Evolutionary conservation across 2,888 invertebrate species (phyloP), one percentile per base, ranked within the genome.

Genomic region (Dyspetes luteomarginatus): DNA sequence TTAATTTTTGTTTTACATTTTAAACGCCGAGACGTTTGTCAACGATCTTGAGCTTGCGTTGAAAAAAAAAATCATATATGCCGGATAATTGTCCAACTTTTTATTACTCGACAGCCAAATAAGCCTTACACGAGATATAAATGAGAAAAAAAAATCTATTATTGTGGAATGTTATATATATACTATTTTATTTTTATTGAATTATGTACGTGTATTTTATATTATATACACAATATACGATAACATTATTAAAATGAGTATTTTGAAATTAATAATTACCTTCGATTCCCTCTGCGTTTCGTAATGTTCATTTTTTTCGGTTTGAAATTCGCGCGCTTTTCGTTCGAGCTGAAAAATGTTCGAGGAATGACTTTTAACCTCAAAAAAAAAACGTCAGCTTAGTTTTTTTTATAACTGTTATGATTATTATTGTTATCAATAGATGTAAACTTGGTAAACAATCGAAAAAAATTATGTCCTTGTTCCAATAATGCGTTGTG

Each of bases 131-230:
- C 68, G 62, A 77, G 76, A 72, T n/a, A n/a, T n/a, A n/a, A n/a
- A n/a, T n/a, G n/a, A n/a, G n/a, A n/a, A n/a, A n/a, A n/a, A n/a
- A n/a, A 81, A 80, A 65, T 85, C 64, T 85, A 85, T 86, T 82
- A 85, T 85, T 58, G 75, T 84, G 88, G 86, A 89, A 85, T 87
- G 87, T 89, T 89, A 86, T 83, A 86, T n/a, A n/a, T 82, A 65
- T 82, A 85, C 77, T 84, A 77, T 81, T 83, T 84, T 85, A 86
- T 85, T 85, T 85, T 81, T 83, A 80, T 83, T 78, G 80, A 81
- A 86, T 83, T 84, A 85, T 84, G 80, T 82, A 77, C 73, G 69
- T 76, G 62, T 65, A 64, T 67, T 69, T 74, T 76, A n/a, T n/a
- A 81, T 73, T 81, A 80, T 76, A 78, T 69, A 76, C 67, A 75